Evolutionary conservation across 2,888 invertebrate species (phyloP), one percentile per base, ranked within the genome.

Genomic region (Noctua janthina): DNA sequence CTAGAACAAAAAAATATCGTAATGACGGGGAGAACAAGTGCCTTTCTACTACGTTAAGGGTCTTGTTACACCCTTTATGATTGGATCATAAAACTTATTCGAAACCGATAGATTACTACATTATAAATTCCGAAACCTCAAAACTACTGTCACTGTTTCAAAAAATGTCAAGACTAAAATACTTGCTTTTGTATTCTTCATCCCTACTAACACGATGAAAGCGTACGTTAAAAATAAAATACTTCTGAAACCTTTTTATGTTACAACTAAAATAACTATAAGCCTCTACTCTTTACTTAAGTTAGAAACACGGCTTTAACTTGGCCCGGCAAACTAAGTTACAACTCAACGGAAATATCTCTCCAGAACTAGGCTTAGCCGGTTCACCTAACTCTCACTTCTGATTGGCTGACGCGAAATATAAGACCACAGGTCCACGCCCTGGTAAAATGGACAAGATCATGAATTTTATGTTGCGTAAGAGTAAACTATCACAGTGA

Each of bases 271-370:
- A 62, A n/a, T 54, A 76, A 51, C 69, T 67, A 51, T 59, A 56
- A 73, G 64, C 56, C 73, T 20, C 23, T 67, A 56, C 70, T 74
- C 29, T 54, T 67, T 35, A 81, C 59, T 78, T 75, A 71, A 71
- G 56, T 77, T 73, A 64, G n/a, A 46, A 81, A 74, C 71, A 68
- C 74, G 74, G 54, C 59, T 78, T 74, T 56, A 84, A 81, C 77
- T 84, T 23, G 59, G 43, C 51, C 62, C n/a, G 51, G 69, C 23
- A 74, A 84, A 81, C 84, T 76, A 66, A 76, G 73, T 74, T 46
- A 83, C 83, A 43, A 69, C 75, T 83, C 54, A 46, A 66, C 79
- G 66, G 83, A 83, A 83, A 83, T 74, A 72, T 75, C 66, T 54
- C 35, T 43, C 49, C 23, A 54, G 64, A 83, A 83, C 69, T 83